phyloP scores from a whole-genome alignment of 2,113 vertebrate species.

The Cottus gobio region DNA sequence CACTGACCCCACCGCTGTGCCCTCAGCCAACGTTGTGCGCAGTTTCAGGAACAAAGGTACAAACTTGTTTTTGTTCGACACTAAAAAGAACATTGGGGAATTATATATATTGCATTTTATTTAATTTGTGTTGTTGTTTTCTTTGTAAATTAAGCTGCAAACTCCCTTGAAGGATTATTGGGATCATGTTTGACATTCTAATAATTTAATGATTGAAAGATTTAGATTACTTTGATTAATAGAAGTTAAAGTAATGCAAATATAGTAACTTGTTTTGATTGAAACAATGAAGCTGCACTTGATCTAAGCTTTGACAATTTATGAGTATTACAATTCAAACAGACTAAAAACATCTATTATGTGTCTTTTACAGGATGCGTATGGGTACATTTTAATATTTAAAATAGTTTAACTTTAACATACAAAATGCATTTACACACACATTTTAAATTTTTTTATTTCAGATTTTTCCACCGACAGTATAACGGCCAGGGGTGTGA shows the following conservation, averaged over 20 bases:
- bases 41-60: constrained; percentile 98
- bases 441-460: constrained; percentile 71
- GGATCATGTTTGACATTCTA: constrained; percentile 7
- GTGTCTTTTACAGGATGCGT: neutral
- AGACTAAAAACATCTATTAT: neutral
- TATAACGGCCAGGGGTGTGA: constrained; percentile 77
- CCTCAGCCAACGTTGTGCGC: constrained; percentile 91
- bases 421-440: constrained; percentile 27
- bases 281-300: neutral
- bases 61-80: constrained; percentile 36
- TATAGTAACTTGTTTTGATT: neutral
- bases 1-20: constrained; percentile 87
- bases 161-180: neutral
- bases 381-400: neutral
- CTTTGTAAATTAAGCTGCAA: too few relatives aligned
- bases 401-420: neutral
- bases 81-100: neutral
- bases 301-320: neutral
- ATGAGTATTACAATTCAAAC: neutral
- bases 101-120: neutral
- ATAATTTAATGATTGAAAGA: neutral
- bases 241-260: constrained; percentile 8
- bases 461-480: constrained; percentile 87
- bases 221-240: neutral
- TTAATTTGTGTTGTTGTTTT: neutral